Base-by-base conservation (phyloP, 1,140 invertebrate genomes). In the Caerostris darwini region DNA sequence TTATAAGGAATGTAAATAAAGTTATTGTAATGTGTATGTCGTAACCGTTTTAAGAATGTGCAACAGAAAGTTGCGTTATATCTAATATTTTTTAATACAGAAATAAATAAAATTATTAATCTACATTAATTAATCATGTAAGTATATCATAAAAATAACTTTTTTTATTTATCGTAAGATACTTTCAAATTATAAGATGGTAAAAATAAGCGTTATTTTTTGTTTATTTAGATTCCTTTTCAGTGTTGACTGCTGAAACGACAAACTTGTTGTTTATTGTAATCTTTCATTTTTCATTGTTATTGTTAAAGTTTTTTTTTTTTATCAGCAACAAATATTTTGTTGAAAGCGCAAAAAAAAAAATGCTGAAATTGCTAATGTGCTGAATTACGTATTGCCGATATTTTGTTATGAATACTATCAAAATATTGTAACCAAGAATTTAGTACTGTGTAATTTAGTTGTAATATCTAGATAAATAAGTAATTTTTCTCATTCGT, bases 41-140 rank as follows among this genome's bases (percentile, higher is more conserved):
- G 83, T 59, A 85, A 85, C 56, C 83, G 83, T 85, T 85, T 85
- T 34, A 64, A 64, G 86, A 88, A 64, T 88, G 61, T 88, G 61
- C 61, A 88, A 88, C 50, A 88, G 86, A 88, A 88, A 88, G 50
- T 88, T 88, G 58, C 86, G 82, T 57, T 83, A 83, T 83, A 57
- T 83, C 71, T 81, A 17, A 57, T 57, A n/a, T 58, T 58, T 83
- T 7, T 58, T n/a, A n/a, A 3, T 19, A 57, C 7, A 58, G 5
- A 34, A 34, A 34, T 34, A 34, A 34, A 34, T 34, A 34, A 34
- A 34, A 34, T 34, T 34, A 34, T 34, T 34, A 34, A 2, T 34
- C 34, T 34, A 34, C 34, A 34, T 34, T 34, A 10, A 12, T 77
- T 34, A 12, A 53, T 12, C 34, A 53, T 50, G 71, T 77, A 77